Evolutionary conservation across 2,888 invertebrate species (phyloP).

Genomic region (Ganaspis brasiliensis): DNA sequence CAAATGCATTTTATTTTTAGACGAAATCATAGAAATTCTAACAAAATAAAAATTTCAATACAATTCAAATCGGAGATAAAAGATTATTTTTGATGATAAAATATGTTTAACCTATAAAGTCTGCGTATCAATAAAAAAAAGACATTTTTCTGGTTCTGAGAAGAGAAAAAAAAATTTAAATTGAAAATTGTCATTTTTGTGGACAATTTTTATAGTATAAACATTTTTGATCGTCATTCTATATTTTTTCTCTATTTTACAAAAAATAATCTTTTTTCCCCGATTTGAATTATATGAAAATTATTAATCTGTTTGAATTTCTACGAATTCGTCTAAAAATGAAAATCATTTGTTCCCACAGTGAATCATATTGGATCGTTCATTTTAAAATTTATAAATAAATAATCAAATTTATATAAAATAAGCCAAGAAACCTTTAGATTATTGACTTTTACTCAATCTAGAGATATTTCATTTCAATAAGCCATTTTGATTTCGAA

Average conservation of each 20-base stretch:
- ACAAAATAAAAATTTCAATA: too few species aligned
- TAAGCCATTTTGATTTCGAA: not conserved
- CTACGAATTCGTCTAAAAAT: not conserved
- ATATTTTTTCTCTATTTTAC: not conserved
- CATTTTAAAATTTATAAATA: not conserved
- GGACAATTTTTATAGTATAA: not conserved
- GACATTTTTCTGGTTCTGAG: too few species aligned
- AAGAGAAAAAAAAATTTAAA: not conserved
- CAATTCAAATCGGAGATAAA: too few species aligned
- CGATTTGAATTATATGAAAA: not conserved
- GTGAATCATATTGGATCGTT: not conserved
- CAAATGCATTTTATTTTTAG: too few species aligned
- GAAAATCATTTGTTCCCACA: not conserved
- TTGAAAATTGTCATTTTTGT: too few species aligned
- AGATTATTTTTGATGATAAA: too few species aligned
- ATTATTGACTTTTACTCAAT: not conserved
- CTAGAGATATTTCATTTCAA: too few species aligned
- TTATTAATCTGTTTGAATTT: not conserved
- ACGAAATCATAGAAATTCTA: too few species aligned
- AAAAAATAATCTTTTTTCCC: not conserved
- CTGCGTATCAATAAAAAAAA: too few species aligned
- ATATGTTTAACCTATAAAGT: too few species aligned
- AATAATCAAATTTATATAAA: not conserved
- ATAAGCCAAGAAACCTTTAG: too few species aligned
- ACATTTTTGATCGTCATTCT: not conserved